Evolutionary conservation across 2,797 vertebrate species (phyloP).

Genomic region (Pseudopleuronectes americanus): DNA sequence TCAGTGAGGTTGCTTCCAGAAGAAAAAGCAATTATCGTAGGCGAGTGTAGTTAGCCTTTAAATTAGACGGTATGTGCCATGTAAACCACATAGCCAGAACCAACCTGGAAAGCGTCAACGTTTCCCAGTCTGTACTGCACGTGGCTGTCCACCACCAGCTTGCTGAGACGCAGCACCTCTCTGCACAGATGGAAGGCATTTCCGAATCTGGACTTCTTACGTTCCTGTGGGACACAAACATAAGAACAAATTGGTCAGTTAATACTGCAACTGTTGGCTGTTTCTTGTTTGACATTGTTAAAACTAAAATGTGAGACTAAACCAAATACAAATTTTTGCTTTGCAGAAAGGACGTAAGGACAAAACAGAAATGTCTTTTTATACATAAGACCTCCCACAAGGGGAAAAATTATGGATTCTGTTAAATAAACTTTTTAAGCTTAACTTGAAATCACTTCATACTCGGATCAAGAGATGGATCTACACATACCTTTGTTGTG

Average conservation of each 20-base stretch:
- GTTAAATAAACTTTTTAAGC: neutral
- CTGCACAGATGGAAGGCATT: conserved; percentile 98
- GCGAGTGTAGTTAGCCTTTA: neutral
- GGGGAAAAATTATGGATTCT: neutral
- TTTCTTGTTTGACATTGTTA: neutral
- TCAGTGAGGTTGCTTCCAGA: too few species aligned
- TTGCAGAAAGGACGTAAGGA: neutral
- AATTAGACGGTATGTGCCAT: neutral
- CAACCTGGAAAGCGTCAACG: conserved; percentile 97
- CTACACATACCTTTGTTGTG: conserved; percentile 92
- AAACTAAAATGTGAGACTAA: neutral
- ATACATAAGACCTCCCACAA: too few species aligned
- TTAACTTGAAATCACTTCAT: neutral
- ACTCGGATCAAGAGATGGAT: too few species aligned
- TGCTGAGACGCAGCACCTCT: conserved; percentile 96
- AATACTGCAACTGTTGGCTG: neutral
- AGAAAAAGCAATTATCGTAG: neutral
- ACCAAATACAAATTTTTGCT: neutral
- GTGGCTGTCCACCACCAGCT: conserved; percentile 98
- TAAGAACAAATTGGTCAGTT: neutral
- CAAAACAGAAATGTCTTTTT: too few species aligned
- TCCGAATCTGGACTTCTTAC: conserved; percentile 98
- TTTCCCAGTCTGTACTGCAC: conserved; percentile 99
- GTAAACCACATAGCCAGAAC: neutral
- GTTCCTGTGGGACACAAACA: conserved; percentile 83